Percentiles rank a stretch among this genome's conserved stretches.
Conservation (phyloP, 1,140 invertebrate species). For the Pseudoatta argentina region DNA sequence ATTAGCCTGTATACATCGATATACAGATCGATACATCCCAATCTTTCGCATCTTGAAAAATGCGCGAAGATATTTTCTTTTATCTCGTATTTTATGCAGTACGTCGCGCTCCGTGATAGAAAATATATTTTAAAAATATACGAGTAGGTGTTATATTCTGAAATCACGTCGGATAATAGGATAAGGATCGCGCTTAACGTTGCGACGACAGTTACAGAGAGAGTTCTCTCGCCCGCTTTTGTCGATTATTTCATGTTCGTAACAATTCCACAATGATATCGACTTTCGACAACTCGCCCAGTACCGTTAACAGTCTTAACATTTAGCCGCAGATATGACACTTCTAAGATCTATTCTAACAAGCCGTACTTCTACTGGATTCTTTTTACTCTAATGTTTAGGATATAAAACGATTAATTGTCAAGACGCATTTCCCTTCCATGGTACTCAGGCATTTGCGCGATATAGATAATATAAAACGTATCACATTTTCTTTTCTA, state of each 20-base stretch:
- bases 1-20: too few relatives aligned
- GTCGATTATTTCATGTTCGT: neutral
- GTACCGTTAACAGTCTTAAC: conserved; percentile 55
- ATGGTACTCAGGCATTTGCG: conserved; percentile 60
- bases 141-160: neutral
- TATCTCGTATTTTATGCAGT: neutral
- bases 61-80: neutral
- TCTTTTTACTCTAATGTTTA: conserved; percentile 41
- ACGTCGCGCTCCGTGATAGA: neutral
- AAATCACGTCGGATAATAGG: conserved; percentile 10
- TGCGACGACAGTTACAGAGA: neutral
- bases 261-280: neutral
- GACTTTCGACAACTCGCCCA: neutral
- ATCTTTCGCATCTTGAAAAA: neutral
- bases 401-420: conserved; percentile 55
- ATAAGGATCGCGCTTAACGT: conserved; percentile 48
- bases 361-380: conserved; percentile 45
- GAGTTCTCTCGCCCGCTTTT: neutral
- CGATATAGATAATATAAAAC: conserved; percentile 52
- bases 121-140: conserved; percentile 17
- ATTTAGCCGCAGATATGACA: conserved; percentile 46
- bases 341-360: conserved; percentile 43
- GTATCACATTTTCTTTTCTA: conserved; percentile 35
- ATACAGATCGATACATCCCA: too few relatives aligned
- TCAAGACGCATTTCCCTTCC: conserved; percentile 49